phyloP scores from a whole-genome alignment of 2,888 invertebrate species.

The Pseudolycoriella hygida region DNA sequence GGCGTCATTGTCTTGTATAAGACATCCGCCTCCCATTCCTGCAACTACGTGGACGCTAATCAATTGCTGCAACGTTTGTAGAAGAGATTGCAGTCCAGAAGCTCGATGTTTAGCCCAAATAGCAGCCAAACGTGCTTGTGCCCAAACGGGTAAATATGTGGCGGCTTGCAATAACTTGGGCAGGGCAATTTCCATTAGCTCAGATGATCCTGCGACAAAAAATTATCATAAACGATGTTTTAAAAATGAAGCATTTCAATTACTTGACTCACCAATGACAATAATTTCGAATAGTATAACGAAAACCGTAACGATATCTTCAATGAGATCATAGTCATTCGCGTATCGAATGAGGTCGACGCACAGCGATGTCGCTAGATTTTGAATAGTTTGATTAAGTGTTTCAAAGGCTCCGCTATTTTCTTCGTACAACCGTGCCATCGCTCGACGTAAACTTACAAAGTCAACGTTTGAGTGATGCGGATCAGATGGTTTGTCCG shows the following conservation, averaged over 20 bases:
- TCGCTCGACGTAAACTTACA: constrained; percentile 28
- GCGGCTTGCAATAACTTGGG: constrained; percentile 64
- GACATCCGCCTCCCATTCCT: constrained; percentile 53
- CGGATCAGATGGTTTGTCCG: constrained; percentile 11
- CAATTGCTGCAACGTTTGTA: constrained; percentile 71
- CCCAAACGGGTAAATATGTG: constrained; percentile 47
- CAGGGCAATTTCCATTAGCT: constrained; percentile 66
- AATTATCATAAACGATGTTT: too few relatives aligned
- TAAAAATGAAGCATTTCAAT: background rate
- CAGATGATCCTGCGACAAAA: constrained; percentile 42
- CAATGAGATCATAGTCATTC: constrained; percentile 14
- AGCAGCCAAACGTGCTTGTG: constrained; percentile 62
- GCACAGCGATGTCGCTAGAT: constrained; percentile 13
- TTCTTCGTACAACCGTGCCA: constrained; percentile 26
- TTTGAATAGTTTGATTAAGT: constrained; percentile 17
- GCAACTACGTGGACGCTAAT: constrained; percentile 73
- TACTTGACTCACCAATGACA: constrained; percentile 37
- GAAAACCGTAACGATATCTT: constrained; percentile 32
- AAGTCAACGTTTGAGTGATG: constrained; percentile 41
- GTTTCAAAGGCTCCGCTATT: constrained; percentile 14
- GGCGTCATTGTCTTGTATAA: constrained; percentile 68
- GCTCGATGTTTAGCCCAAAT: constrained; percentile 60
- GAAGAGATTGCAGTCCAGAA: constrained; percentile 42
- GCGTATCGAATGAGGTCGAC: constrained; percentile 12
- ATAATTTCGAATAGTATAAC: constrained; percentile 68